Base-by-base conservation (phyloP, 2,888 invertebrate species). In the Uloborus plumipes region DNA sequence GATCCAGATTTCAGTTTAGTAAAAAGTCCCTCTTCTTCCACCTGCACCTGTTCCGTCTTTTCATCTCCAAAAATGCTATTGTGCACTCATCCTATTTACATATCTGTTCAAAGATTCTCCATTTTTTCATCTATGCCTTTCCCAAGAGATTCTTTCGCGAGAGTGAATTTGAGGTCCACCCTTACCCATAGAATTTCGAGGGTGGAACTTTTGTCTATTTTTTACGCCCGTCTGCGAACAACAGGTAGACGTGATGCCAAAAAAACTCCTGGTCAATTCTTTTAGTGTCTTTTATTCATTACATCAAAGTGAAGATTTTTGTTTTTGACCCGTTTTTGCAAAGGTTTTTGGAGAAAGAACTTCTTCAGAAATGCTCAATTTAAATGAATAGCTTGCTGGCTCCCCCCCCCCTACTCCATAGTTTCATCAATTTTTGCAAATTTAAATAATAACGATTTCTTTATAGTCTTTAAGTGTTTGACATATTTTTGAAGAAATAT, bases 151-250 rank as follows among this genome's bases (percentile, higher is more conserved):
- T 39, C 39, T 39, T 39, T 39, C 39, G 39, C 39, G 39, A 39
- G 39, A 39, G 39, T 39, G 49, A 49, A 65, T 53, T 18, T 77
- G 47, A 18, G 76, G 15, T 55, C 61, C 76, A 77, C 76, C 76
- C 76, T 39, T 20, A 11, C 26, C 69, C 26, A 55, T 77, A 69
- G 69, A 77, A 77, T 61, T 62, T 50, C 20, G 11, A 53, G 76
- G 76, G 76, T 70, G 76, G 67, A 62, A 66, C 69, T 69, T 31
- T 16, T 76, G 49, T 20, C 47, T 47, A 39, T 31, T 61, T 26
- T 77, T 70, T 61, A 77, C 76, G 76, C 76, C 76, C 76, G 64
- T 66, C 53, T 31, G 22, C 22, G 39, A 51, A 73, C 62, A 73
- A 65, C 64, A 55, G 64, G 39, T 16, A 49, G 53, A 62, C 69